Evolutionary conservation across 2,888 invertebrate genomes (phyloP).

Genomic region (Sabatieria punctata): DNA sequence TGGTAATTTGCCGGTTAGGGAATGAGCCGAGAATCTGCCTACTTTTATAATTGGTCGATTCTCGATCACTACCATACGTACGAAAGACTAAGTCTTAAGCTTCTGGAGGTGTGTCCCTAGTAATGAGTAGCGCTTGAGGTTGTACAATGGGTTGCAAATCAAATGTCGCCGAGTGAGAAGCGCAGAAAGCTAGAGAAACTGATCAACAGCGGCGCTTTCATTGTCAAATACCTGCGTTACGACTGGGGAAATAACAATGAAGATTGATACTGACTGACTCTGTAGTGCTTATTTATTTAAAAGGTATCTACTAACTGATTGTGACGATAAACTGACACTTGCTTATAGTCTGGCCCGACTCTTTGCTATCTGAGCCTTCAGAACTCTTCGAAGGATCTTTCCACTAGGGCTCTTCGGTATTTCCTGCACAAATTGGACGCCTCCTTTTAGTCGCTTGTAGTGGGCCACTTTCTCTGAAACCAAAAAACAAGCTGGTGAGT

Average conservation of each 20-base stretch:
- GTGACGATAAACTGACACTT: no score
- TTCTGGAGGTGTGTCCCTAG: no score
- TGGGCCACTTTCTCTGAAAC: constrained; percentile 47
- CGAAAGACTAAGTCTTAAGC: no score
- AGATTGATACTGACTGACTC: no score
- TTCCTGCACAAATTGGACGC: constrained; percentile 48
- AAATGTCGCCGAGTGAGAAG: neutral
- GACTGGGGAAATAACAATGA: neutral
- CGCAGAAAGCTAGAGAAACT: neutral
- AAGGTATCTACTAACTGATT: no score
- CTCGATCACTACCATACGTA: no score
- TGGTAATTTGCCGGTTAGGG: no score
- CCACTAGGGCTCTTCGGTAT: constrained; percentile 59
- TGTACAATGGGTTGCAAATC: no score
- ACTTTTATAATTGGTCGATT: no score
- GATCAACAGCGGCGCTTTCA: neutral
- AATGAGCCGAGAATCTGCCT: no score
- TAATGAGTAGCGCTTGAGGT: no score
- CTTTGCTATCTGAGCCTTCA: constrained; percentile 9
- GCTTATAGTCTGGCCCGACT: constrained; percentile 2
- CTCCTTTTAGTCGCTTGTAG: constrained; percentile 53
- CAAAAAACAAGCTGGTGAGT: neutral
- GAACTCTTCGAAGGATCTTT: constrained; percentile 50
- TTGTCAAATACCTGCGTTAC: neutral
- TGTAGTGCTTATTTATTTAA: no score